Conservation (phyloP, 1,140 invertebrate genomes). For the Drosophila nigromelanica region DNA sequence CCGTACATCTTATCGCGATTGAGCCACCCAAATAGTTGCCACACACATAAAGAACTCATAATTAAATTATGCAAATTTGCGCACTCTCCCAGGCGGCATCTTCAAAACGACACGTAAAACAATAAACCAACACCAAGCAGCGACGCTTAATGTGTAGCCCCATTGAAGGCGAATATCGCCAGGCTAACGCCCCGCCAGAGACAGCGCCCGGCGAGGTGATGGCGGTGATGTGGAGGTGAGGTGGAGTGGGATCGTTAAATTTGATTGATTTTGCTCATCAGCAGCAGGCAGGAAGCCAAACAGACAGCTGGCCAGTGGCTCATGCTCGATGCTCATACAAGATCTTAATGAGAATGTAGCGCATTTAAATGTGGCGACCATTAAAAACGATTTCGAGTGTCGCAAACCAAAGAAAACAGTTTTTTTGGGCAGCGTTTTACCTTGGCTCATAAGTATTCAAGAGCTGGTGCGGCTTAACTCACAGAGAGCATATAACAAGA, state of each 20-base stretch:
- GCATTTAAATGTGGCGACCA: constrained; percentile 74
- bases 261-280: constrained; percentile 72
- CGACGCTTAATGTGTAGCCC: constrained; percentile 38
- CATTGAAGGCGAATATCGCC: constrained; percentile 13
- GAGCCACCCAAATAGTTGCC: constrained; percentile 74
- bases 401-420: constrained; percentile 22
- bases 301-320: constrained; percentile 47
- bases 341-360: constrained; percentile 73
- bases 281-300: constrained; percentile 58
- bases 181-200: constrained; percentile 13
- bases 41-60: constrained; percentile 70
- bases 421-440: constrained; percentile 34
- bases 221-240: constrained; percentile 24
- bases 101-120: constrained; percentile 54
- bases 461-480: constrained; percentile 1
- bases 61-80: constrained; percentile 78
- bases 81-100: constrained; percentile 59
- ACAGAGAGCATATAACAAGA: not conserved
- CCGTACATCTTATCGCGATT: constrained; percentile 69
- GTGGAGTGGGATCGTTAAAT: constrained; percentile 65
- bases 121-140: constrained; percentile 54
- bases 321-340: constrained; percentile 17
- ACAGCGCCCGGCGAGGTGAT: not conserved
- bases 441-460: constrained; percentile 26
- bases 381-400: constrained; percentile 46